Base-by-base conservation (phyloP, 2,113 vertebrate species). In the Megalops atlanticus region DNA sequence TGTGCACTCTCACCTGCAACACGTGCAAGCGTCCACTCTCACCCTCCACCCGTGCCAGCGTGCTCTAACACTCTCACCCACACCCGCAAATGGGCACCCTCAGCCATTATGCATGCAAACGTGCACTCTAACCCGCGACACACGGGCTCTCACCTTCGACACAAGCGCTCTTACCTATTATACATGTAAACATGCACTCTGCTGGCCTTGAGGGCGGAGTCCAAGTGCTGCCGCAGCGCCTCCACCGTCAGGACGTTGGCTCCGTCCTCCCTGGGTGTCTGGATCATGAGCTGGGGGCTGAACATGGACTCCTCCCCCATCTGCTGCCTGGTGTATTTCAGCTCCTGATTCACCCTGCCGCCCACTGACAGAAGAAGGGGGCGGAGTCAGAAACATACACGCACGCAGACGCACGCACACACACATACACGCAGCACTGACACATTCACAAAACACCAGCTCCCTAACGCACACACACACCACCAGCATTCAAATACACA, bases 241-340 rank as follows among this genome's bases (percentile, higher is more conserved):
- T 99, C 97, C 81, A 95, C 90, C 10, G 97, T 99, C 82, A 99
- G 90, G 88, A 99, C 92, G 49, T 95, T 97, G 88, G 96, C 94
- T 89, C 95, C 96, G 86, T 97, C 95, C 93, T 98, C 96, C 89
- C 95, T 95, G 2, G 98, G 96, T 76, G 97, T 99, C 93, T 99
- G 98, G 85, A 99, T 99, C 97, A 99, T 98, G 90, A 99, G 95
- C 88, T 99, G 98, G 86, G 97, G 96, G 91, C 96, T 99, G 90
- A 99, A 99, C 97, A 98, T 98, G 91, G 97, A 95, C 91, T 99
- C 98, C 89, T 99, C 97, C 69, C 98, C 98, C 86, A 99, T 98
- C 95, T 99, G 98, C 94, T 98, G 96, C 33, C 97, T 95, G 0
- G 98, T 99, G 90, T 99, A 99, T 90, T 95, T 97, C 89, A 99